These are phyloP conservation scores for Corythaeola cristata DNA, from an alignment of 2,113 vertebrate species.

Conservation along the genomic window DNA sequence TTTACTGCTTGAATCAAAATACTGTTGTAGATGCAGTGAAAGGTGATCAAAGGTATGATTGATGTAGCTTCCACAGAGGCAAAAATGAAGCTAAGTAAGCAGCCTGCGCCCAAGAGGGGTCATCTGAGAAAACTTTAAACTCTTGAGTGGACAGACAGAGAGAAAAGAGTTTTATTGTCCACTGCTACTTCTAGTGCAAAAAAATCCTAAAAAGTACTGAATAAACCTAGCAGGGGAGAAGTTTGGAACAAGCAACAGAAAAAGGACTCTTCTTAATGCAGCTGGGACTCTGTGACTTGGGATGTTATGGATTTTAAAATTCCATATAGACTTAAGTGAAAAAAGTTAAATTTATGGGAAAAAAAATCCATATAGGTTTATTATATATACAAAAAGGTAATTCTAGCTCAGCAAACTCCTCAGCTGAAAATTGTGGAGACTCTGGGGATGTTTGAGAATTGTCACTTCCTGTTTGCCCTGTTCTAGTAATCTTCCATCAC, in stretches of 20 bases:
- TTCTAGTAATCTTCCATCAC: background rate
- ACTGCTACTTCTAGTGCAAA: background rate
- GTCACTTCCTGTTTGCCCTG: accelerated
- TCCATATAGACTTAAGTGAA: background rate
- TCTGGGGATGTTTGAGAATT: background rate
- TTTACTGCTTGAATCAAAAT: background rate
- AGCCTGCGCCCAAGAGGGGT: background rate
- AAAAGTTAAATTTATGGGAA: background rate
- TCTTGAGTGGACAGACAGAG: background rate
- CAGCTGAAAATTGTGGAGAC: background rate
- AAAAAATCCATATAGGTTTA: background rate
- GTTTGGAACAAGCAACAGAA: background rate
- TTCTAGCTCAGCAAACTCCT: background rate
- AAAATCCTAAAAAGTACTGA: accelerated
- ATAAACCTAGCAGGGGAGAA: background rate
- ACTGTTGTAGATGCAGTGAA: background rate
- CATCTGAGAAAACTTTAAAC: background rate
- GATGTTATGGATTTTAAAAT: background rate
- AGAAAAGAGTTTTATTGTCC: background rate
- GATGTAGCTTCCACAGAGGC: background rate
- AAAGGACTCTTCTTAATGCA: background rate
- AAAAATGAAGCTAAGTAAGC: background rate
- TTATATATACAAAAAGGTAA: background rate
- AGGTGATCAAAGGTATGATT: background rate
- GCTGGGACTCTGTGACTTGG: background rate